Evolutionary conservation across 2,113 vertebrate species (phyloP).

Genomic region (Notechis scutatus): DNA sequence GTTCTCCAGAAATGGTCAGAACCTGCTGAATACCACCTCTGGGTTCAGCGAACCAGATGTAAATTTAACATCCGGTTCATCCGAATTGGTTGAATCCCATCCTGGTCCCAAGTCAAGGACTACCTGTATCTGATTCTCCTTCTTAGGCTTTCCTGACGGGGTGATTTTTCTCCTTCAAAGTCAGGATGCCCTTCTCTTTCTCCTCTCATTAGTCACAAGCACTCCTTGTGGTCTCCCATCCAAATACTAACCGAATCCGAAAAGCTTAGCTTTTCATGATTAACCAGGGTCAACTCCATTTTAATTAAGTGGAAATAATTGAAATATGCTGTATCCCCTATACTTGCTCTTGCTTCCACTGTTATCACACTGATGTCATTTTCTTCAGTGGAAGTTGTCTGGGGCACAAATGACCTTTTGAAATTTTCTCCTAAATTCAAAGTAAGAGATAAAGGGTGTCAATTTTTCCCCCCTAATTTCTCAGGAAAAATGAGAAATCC

Average conservation of each 20-base stretch:
- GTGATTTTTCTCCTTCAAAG: neutral
- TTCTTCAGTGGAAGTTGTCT: neutral
- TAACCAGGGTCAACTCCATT: neutral
- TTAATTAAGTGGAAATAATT: neutral
- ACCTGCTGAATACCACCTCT: too few species aligned
- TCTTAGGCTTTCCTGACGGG: neutral
- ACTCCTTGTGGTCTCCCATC: neutral
- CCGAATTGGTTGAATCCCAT: too few species aligned
- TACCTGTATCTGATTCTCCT: neutral
- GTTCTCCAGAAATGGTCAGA: too few species aligned
- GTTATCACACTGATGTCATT: neutral
- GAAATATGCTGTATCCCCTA: neutral
- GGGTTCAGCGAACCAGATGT: too few species aligned
- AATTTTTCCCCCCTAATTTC: neutral
- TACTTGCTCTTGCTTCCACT: neutral
- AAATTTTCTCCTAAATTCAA: neutral
- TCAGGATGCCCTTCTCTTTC: neutral
- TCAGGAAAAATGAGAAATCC: neutral
- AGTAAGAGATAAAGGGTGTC: neutral
- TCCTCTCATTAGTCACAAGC: neutral
- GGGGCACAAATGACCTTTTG: neutral
- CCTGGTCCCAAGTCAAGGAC: neutral
- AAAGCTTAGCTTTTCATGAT: neutral
- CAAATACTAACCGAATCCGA: neutral
- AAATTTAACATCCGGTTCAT: too few species aligned